Evolutionary conservation across 2,888 invertebrate species (phyloP), one percentile per base, ranked within the genome.

Genomic region (Trissolcus japonicus): DNA sequence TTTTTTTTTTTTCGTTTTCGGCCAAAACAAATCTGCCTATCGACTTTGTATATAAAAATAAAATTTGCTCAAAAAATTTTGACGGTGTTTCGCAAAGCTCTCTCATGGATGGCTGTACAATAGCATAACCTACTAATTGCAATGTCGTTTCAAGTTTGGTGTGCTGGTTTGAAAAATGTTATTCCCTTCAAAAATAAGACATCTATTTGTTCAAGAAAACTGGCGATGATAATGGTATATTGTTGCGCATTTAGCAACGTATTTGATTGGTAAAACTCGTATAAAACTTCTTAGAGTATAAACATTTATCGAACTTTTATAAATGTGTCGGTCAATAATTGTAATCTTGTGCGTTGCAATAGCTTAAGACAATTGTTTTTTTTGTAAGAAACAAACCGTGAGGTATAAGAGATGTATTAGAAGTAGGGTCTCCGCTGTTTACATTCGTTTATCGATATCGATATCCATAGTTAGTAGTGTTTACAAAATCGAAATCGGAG

Each of bases 301-400:
- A 43, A 25, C 56, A 59, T 19, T 51, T 50, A 68, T 68, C 67
- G 53, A 54, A 60, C 67, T 68, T 13, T 19, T 68, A 43, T 60
- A 54, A 19, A 1, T 41, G 19, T 21, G 40, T 54, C 6, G 17
- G 11, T 21, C 11, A 35, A 9, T 16, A 7, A 57, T 60, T 61
- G 59, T 11, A 54, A 55, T 48, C 11, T 35, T 35, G 35, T 35
- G 35, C 35, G 35, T 35, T 6, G 25, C 21, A 4, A 25, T 25
- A 4, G 25, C 25, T 25, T 25, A 25, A 25, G 25, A 25, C 25
- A 25, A 25, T 25, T 25, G n/a, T 25, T 25, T 25, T 35, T 35
- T 35, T 35, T 35, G 0, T 35, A 11, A 35, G 6, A 35, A 35
- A 35, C 7, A 11, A 11, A 35, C 35, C 11, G 9, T 35, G 35